Percentiles rank a stretch among this genome's conserved stretches.
phyloP scores from a whole-genome alignment of 2,888 invertebrate genomes.

The Meteorus colon region DNA sequence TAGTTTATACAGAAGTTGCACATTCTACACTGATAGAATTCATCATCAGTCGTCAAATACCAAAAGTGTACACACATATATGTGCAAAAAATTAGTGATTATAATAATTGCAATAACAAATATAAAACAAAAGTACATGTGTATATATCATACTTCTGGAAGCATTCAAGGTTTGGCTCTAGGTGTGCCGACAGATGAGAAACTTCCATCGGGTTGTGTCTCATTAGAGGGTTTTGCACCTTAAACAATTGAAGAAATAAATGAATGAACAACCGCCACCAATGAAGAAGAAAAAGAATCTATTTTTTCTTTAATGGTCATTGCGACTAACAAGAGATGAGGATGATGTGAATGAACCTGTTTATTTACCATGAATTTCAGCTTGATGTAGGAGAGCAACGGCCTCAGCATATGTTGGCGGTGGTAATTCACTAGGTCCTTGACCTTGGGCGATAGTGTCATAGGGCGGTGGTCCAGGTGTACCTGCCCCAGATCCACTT shows the following conservation, averaged over 20 bases:
- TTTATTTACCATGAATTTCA: conserved; percentile 58
- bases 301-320: background rate
- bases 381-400: conserved; percentile 63
- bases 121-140: conserved; percentile 18
- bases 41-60: conserved; percentile 37
- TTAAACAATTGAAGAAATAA: conserved; percentile 33
- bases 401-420: conserved; percentile 80
- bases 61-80: conserved; percentile 8
- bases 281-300: background rate
- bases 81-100: conserved; percentile 16
- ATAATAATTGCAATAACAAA: conserved; percentile 20
- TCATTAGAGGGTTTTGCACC: conserved; percentile 44
- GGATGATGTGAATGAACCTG: background rate
- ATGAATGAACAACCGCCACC: background rate
- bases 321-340: background rate
- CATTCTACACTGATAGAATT: background rate
- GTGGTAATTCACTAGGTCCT: conserved; percentile 76
- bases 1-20: conserved; percentile 5
- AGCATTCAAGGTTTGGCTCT: conserved; percentile 48
- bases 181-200: conserved; percentile 42
- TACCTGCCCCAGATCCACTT: conserved; percentile 74
- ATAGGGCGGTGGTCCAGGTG: conserved; percentile 78
- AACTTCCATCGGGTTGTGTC: conserved; percentile 31
- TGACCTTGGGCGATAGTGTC: conserved; percentile 75
- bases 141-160: conserved; percentile 31